Evolutionary conservation across 2,797 vertebrate genomes (phyloP), one percentile per base, ranked within the genome.

Genomic region (Sciurus carolinensis): DNA sequence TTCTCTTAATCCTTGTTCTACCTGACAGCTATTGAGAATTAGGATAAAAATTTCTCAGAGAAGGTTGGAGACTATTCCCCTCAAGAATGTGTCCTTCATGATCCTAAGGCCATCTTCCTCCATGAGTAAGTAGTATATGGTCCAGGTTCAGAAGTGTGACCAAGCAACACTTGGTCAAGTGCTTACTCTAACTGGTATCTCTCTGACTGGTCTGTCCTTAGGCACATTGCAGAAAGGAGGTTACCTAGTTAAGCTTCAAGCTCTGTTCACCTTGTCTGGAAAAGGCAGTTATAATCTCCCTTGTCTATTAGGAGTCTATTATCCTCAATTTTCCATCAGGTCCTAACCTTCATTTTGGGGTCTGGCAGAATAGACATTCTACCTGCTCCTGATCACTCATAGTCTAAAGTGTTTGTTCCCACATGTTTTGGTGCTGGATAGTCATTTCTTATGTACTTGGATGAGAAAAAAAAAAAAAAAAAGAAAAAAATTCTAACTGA

Each of bases 381-480:
- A 26, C 22, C 44, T 69, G 83, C 11, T 95, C 20, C 12, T 72
- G 59, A 39, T 71, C 59, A 39, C 36, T 89, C 83, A 85, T n/a
- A 42, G 69, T 77, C 15, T 50, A 54, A 72, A 81, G 50, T 52
- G 44, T 85, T 84, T 95, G 36, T 88, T 76, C 30, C 36, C 79
- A 84, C 59, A 47, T 18, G 77, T 36, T 75, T 73, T 81, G 62
- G 89, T 86, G 24, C 30, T 80, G 73, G 69, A 39, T 17, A 75
- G 77, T 50, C 12, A 82, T 91, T 95, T 95, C 64, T 96, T 76
- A 62, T 30, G 20, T 69, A 77, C 33, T 88, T 82, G 42, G 42
- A 80, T 79, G 80, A 69, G 2, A 42, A 72, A 50, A 50, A 87
- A 89, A 54, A 80, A 13, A 22, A 87, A 89, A 47, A 84, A 89